Percentiles rank a stretch among this genome's conserved stretches.
phyloP scores from a whole-genome alignment of 2,113 vertebrate genomes.

The Eurypyga helias region DNA sequence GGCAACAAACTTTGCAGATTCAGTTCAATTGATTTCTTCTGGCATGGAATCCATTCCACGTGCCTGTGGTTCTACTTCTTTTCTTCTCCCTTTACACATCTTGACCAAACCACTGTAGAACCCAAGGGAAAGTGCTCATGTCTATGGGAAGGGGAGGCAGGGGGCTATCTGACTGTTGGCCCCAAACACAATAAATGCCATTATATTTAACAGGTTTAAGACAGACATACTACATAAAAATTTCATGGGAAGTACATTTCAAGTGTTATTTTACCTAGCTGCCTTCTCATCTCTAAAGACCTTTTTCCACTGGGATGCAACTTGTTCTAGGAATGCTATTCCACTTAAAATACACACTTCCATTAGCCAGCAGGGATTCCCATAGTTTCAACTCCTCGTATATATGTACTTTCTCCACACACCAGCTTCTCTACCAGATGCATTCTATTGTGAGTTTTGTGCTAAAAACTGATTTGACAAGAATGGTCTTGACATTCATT shows the following conservation, averaged over 20 bases:
- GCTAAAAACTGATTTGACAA: slow-evolving; percentile 26
- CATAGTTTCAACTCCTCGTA: not conserved
- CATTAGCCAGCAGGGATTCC: slow-evolving; percentile 59
- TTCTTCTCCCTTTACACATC: not conserved
- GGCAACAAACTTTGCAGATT: not conserved
- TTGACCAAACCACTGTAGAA: not conserved
- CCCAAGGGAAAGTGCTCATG: not conserved
- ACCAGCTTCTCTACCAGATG: not conserved
- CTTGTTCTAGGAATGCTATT: slow-evolving; percentile 57
- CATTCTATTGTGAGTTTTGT: not conserved
- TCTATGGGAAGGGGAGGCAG: not conserved
- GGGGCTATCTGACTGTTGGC: not conserved
- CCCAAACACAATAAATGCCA: slow-evolving; percentile 15
- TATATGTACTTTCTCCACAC: not conserved
- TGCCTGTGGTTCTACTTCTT: not conserved
- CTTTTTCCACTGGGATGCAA: slow-evolving; percentile 63
- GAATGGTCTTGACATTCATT: not conserved
- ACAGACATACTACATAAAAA: slow-evolving; percentile 66
- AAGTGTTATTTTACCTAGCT: slow-evolving; percentile 65
- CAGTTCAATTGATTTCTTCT: not conserved
- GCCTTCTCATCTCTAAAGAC: slow-evolving; percentile 63
- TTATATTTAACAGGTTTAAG: slow-evolving; percentile 65
- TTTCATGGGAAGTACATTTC: slow-evolving; percentile 71
- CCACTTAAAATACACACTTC: slow-evolving; percentile 58
- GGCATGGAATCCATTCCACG: not conserved